These are phyloP conservation scores for Callosobruchus maculatus DNA, from an alignment of 2,888 invertebrate species.

Conservation along the genomic window DNA sequence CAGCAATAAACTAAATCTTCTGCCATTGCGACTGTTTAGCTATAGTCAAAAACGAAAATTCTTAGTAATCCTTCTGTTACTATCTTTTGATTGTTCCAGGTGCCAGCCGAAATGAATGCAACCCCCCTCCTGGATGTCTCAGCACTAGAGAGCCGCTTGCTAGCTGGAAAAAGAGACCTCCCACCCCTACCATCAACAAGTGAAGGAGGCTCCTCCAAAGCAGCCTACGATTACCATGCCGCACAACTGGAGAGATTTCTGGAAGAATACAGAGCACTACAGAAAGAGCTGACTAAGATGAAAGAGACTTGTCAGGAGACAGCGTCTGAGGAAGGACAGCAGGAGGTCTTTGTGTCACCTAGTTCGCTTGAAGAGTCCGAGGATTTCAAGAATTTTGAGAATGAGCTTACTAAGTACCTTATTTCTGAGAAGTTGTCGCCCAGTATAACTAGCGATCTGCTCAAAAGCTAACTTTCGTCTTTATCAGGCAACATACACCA, in stretches of 20 bases:
- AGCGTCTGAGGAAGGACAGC: conserved; percentile 4
- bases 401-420: conserved; percentile 50
- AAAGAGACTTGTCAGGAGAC: conserved; percentile 66
- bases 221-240: conserved; percentile 71
- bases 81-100: background rate
- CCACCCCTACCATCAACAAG: conserved; percentile 18
- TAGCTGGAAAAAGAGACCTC: conserved; percentile 25
- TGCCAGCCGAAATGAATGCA: conserved; percentile 43
- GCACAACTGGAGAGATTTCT: conserved; percentile 76
- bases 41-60: no score
- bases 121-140: conserved; percentile 62
- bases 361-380: conserved; percentile 50
- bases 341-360: conserved; percentile 44
- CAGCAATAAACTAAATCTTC: no score
- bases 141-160: conserved; percentile 50
- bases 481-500: no score
- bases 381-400: conserved; percentile 54
- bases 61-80: no score
- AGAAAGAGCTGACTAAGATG: conserved; percentile 76
- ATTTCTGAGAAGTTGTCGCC: conserved; percentile 35
- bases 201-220: conserved; percentile 20
- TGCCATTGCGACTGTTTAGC: no score
- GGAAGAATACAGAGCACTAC: conserved; percentile 73
- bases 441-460: conserved; percentile 27
- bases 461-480: conserved; percentile 24